A percentile compares a stretch with the other conserved stretches of the same genome.
Conservation (phyloP, 2,797 vertebrate genomes). For the Nyctibius grandis region DNA sequence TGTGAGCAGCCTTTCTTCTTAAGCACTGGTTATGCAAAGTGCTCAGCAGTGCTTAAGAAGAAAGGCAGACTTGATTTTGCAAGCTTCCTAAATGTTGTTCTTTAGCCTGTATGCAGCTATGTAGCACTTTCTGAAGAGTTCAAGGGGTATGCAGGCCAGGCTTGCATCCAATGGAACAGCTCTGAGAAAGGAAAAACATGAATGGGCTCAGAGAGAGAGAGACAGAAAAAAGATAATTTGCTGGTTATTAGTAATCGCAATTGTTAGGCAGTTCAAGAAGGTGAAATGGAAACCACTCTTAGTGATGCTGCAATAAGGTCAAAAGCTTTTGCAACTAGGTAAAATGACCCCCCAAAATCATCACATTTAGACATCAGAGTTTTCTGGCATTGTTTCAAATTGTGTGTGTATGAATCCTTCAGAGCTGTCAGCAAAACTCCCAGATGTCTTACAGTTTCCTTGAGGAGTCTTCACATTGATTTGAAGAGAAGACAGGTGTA, state of each 20-base stretch:
- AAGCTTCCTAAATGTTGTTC: background rate
- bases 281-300: background rate
- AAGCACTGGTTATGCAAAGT: background rate
- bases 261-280: background rate
- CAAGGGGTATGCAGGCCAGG: background rate
- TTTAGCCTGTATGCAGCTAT: background rate
- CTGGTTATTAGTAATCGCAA: background rate
- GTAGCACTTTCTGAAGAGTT: background rate
- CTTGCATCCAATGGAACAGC: background rate
- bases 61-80: conserved; percentile 22
- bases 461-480: conserved; percentile 17
- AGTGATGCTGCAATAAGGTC: background rate
- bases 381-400: conserved; percentile 15
- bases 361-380: background rate
- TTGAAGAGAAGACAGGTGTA: conserved; percentile 47
- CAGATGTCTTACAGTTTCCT: conserved; percentile 21
- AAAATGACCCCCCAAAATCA: background rate
- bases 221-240: background rate
- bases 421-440: conserved; percentile 28
- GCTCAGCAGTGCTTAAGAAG: no score
- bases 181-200: background rate
- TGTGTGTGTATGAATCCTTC: background rate
- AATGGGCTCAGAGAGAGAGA: background rate
- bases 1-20: conserved; percentile 15
- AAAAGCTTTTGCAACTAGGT: background rate